These are phyloP conservation scores for Daboia siamensis DNA, from an alignment of 2,113 vertebrate species.

Conservation along the genomic window DNA sequence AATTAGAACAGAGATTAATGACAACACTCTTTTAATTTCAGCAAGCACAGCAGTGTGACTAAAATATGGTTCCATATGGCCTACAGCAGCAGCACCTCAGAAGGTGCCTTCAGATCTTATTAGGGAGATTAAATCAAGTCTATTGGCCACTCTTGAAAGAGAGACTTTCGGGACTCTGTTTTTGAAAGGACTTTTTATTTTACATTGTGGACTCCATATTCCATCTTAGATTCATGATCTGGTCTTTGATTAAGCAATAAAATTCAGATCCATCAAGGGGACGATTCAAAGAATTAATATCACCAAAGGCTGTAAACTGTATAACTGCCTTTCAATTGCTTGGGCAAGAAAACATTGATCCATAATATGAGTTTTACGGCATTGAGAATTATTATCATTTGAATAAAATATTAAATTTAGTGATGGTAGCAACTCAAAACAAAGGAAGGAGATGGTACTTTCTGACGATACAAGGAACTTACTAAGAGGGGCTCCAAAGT, in stretches of 20 bases:
- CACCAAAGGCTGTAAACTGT: not conserved
- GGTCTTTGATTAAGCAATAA: not conserved
- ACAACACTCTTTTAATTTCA: rapidly evolving
- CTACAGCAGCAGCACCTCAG: not conserved
- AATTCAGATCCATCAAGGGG: not conserved
- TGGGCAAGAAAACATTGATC: not conserved
- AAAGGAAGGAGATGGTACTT: not conserved
- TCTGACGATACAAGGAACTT: not conserved
- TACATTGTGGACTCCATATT: not conserved
- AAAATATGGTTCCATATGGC: rapidly evolving
- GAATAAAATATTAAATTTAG: not conserved
- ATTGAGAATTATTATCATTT: not conserved
- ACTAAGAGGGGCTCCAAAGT: not conserved
- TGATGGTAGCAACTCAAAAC: not conserved
- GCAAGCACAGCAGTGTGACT: not conserved
- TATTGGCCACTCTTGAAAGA: not conserved
- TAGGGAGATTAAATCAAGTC: not conserved
- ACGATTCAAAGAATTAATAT: not conserved
- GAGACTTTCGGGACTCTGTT: not conserved
- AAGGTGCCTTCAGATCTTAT: not conserved
- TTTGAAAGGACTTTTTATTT: not conserved
- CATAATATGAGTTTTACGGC: not conserved
- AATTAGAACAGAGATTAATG: rapidly evolving
- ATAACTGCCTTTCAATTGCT: not conserved
- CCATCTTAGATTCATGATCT: not conserved